These are phyloP conservation scores for Steinernema khuongi DNA, from an alignment of 1,140 invertebrate species.

Conservation along the genomic window DNA sequence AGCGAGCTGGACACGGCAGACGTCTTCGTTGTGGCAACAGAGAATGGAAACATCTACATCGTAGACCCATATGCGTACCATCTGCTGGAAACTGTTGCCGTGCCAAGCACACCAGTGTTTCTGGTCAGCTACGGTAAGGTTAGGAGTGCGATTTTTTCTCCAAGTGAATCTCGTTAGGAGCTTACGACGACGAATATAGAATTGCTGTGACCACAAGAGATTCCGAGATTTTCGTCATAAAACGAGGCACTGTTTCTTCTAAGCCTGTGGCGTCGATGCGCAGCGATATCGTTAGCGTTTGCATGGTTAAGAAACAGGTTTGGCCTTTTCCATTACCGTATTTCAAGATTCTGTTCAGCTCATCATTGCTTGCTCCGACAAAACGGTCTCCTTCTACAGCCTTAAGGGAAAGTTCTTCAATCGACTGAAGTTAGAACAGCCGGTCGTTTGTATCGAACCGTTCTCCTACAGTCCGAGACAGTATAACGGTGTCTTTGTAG, in stretches of 20 bases:
- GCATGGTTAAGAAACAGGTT: background rate
- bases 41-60: conserved; percentile 7
- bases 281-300: conserved; percentile 20
- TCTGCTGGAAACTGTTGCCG: background rate
- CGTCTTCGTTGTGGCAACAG: background rate
- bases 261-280: conserved; percentile 4
- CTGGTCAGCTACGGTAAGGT: conserved; percentile 16
- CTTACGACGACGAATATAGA: conserved; percentile 24
- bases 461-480: conserved; percentile 22
- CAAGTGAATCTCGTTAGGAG: background rate
- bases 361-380: background rate
- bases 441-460: conserved; percentile 18
- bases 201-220: conserved; percentile 18
- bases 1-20: background rate
- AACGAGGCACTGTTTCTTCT: background rate
- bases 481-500: conserved; percentile 19
- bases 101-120: conserved; percentile 9
- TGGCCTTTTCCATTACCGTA: background rate
- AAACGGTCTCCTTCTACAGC: background rate
- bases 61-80: background rate
- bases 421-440: background rate
- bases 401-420: conserved; percentile 20
- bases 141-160: background rate
- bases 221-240: conserved; percentile 20
- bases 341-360: conserved; percentile 18